Base-by-base conservation (phyloP, 2,113 vertebrate species). In the Scortum barcoo region DNA sequence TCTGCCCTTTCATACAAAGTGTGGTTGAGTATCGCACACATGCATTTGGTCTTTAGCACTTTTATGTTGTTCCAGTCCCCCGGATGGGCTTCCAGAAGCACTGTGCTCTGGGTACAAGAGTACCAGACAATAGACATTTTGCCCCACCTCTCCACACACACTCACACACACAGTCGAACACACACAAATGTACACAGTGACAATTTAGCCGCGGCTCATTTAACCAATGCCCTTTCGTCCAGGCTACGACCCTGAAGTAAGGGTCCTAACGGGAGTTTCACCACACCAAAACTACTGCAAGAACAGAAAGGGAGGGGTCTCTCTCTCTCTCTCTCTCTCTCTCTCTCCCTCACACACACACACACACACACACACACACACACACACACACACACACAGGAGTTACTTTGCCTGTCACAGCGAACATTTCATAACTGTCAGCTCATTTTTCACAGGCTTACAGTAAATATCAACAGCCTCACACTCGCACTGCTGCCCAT, bases 181-280 rank as follows among this genome's bases (percentile, higher is more conserved):
- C 46, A 62, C 72, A 68, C 56, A 36, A 19, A 71, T 48, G 0
- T 16, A 78, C 13, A 81, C 19, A 53, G 30, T 86, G 77, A 65
- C 79, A 74, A 76, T 79, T 91, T 89, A 88, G 71, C 67, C 68
- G 81, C 20, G 81, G 86, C 77, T 91, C 86, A 88, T 94, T 94
- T 86, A 84, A 83, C 48, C 71, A 1, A 1, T 61, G 53, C 61
- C 74, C 80, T 86, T 81, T 84, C 33, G 56, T 81, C 78, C 58
- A 1, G 67, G 70, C 76, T 81, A 71, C 11, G 63, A 91, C 83
- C 81, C 84, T 44, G 16, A 85, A 84, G 48, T 75, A 24, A 85
- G 66, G 19, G 38, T 67, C 30, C 74, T 57, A 70, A 63, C 7
- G 42, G 72, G 78, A 73, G 44, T 67, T 88, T 83, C 50, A 72